Evolutionary conservation across 2,113 vertebrate species (phyloP), one percentile per base, ranked within the genome.

Genomic region (Fregata magnificens): DNA sequence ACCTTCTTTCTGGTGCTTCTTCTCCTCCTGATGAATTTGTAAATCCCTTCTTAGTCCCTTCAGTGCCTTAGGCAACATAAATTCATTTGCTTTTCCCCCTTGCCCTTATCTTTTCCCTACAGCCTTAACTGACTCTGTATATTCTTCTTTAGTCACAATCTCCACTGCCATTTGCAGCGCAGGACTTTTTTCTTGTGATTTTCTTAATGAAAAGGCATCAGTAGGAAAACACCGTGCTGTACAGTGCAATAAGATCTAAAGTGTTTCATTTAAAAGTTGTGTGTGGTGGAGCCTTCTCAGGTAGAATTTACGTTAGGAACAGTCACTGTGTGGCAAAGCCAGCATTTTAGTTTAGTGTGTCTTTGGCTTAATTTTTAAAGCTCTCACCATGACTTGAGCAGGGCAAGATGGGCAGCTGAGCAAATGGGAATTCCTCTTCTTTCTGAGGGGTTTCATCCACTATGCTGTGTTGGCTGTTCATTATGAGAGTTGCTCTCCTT

Each of bases 1-100:
- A 95, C 94, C 86, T 97, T 97, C 77, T 96, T 96, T 96, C 91
- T 96, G 82, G 71, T 83, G 77, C 38, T 89, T 24, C 71, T 92
- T 85, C 62, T 85, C 21, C 36, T 82, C 77, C 55, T 88, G 83
- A 94, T 96, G 95, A 97, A 97, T 93, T 96, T 94, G 94, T 95
- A 97, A 95, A 97, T 96, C 94, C 93, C 81, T 97, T 96, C 95
- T 96, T 96, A 96, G 80, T 98, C 77, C 87, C 84, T 88, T 85
- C 80, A 83, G 72, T 93, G 94, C 97, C 89, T 90, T 80, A 72
- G 74, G 93, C 89, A 90, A 83, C 61, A 66, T 73, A 92, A 95
- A 95, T 94, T 97, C 69, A 92, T 97, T 95, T 95, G 18, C 47
- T 66, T 91, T 90, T 12, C 1, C 2, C 61, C 40, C 49, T 81